Evolutionary conservation across 2,888 invertebrate genomes (phyloP).

Genomic region (Agrochola lychnidis): DNA sequence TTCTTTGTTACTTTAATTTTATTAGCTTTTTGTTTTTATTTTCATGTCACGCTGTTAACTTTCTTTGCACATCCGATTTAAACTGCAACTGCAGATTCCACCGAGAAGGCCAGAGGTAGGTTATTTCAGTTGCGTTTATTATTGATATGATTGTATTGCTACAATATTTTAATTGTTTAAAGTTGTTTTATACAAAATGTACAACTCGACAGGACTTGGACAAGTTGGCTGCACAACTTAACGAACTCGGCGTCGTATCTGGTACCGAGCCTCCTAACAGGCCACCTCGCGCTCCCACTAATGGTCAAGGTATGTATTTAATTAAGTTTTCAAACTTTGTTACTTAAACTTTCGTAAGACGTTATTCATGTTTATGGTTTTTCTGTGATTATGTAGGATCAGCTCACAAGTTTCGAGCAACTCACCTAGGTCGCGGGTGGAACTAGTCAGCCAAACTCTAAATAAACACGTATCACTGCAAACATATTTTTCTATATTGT

Average conservation of each 20-base stretch:
- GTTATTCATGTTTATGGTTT: neutral
- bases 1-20: slow-evolving; percentile 74
- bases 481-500: neutral
- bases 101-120: slow-evolving; percentile 97
- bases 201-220: slow-evolving; percentile 95
- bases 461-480: neutral
- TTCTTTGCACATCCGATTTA: slow-evolving; percentile 88
- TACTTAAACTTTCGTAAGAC: neutral
- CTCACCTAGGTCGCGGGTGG: neutral
- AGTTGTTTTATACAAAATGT: slow-evolving; percentile 37
- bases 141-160: slow-evolving; percentile 34
- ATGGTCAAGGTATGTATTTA: slow-evolving; percentile 83
- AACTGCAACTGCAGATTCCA: slow-evolving; percentile 92
- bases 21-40: slow-evolving; percentile 86
- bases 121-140: slow-evolving; percentile 71
- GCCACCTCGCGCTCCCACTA: slow-evolving; percentile 87
- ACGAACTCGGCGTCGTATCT: slow-evolving; percentile 96
- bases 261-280: slow-evolving; percentile 92
- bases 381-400: slow-evolving; percentile 15
- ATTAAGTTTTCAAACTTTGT: neutral
- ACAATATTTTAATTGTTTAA: slow-evolving; percentile 39
- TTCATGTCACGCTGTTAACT: slow-evolving; percentile 89
- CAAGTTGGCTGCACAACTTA: slow-evolving; percentile 98
- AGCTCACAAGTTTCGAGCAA: neutral
- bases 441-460: neutral